Base-by-base conservation (phyloP, 1,140 invertebrate genomes). In the Dreissena polymorpha region DNA sequence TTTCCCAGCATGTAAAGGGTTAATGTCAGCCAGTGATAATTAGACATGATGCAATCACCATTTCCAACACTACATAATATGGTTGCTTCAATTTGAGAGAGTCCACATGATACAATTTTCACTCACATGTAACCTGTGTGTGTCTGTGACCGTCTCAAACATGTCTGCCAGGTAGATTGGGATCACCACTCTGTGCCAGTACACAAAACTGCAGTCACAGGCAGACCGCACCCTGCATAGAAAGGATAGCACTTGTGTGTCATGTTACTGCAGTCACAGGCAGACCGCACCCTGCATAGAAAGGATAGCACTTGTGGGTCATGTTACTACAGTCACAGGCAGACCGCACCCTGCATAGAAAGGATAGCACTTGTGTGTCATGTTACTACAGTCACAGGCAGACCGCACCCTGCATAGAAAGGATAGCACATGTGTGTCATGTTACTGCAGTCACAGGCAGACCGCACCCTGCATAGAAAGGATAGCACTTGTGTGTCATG, bases 131-230 rank as follows among this genome's bases (percentile, higher is more conserved):
- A 95, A 89, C 90, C 95, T 94, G 64, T 95, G 93, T 68, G 95
- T 92, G 93, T 96, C 94, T 57, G 94, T 91, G 82, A 95, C 94
- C 85, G 94, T 94, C 72, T 95, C 94, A 89, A 95, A 95, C 60
- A 96, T 91, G 88, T 95, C 94, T 85, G 95, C 94, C 89, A 97
- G 95, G 93, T 97, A 97, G 49, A 96, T 94, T 10, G 95, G 95
- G 57, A 97, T 93, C 69, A 97, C 94, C 83, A 95, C 95, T 89
- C 95, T 94, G 93, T 97, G 96, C 95, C 96, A 97, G 90, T 96
- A 96, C n/a, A 97, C 90, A 93, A 96, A 96, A 57, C 95, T 95
- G 87, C 96, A 96, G 91, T 97, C 94, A 90, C 95, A 96, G 25
- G 95, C 94, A 78, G 92, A 90, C 57, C 94, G 91, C 74, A 97